phyloP scores from a whole-genome alignment of 2,797 vertebrate species.

The Tympanoctomys barrerae region DNA sequence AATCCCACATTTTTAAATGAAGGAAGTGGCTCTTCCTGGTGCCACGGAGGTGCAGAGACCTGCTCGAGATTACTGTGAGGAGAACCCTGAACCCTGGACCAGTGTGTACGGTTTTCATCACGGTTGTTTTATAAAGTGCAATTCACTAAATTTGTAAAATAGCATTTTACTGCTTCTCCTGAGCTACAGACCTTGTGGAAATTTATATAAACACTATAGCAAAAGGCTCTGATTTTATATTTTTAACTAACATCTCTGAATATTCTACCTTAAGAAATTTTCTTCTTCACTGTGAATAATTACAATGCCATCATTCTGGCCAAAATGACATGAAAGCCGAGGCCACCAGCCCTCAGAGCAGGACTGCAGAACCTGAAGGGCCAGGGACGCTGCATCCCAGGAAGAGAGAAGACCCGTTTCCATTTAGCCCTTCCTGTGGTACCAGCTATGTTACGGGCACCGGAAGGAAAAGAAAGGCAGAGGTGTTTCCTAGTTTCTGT shows the following conservation, averaged over 20 bases:
- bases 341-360: too few relatives aligned
- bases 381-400: neutral
- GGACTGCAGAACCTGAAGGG: neutral
- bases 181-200: neutral
- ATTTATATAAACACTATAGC: neutral
- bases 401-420: neutral
- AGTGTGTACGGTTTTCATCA: neutral
- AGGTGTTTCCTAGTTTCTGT: neutral
- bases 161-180: neutral
- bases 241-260: neutral
- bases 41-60: neutral
- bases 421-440: neutral
- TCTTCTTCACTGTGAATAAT: neutral
- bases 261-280: neutral
- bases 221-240: slow-evolving; percentile 11
- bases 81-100: neutral
- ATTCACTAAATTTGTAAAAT: neutral
- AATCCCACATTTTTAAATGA: neutral
- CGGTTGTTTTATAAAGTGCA: neutral
- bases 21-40: neutral
- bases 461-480: neutral
- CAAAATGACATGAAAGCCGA: neutral
- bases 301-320: neutral
- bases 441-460: neutral
- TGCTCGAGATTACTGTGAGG: neutral